Percentiles rank a stretch among this genome's conserved stretches.
These are phyloP conservation scores for Aporophyla lueneburgensis DNA, from an alignment of 2,888 invertebrate species.

Conservation along the genomic window DNA sequence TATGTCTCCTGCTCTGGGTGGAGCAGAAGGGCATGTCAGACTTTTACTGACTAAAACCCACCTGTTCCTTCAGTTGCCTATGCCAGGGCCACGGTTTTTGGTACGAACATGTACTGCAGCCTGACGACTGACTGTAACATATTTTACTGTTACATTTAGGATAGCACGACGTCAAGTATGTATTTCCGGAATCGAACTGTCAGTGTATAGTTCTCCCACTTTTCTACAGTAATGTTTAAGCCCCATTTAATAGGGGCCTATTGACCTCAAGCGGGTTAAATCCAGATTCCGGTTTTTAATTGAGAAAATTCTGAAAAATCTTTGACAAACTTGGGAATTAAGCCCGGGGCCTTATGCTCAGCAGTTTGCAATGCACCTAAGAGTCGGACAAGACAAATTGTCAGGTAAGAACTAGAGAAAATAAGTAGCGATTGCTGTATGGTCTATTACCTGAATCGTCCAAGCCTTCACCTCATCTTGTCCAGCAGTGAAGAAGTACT, in stretches of 20 bases:
- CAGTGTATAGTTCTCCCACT: not conserved
- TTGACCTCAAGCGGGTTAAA: not conserved
- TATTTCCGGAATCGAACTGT: not conserved
- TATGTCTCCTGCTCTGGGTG: too few species aligned
- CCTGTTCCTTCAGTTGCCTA: too few species aligned
- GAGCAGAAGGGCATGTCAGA: too few species aligned
- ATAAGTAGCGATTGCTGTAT: not conserved
- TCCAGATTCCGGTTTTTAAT: not conserved
- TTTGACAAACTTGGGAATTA: not conserved
- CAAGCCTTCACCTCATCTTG: slow-evolving; percentile 99
- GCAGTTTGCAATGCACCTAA: not conserved
- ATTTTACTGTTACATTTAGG: not conserved
- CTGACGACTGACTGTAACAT: not conserved
- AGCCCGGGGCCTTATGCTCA: not conserved
- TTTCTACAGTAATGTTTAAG: not conserved
- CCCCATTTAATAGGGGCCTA: too few species aligned
- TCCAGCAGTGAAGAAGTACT: slow-evolving; percentile 99
- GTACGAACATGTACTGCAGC: not conserved
- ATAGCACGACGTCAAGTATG: not conserved
- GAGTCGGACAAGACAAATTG: not conserved
- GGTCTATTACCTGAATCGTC: slow-evolving; percentile 97
- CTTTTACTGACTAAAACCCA: too few species aligned
- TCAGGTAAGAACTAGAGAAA: not conserved
- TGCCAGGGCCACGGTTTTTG: too few species aligned
- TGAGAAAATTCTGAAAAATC: not conserved